Percentiles rank a stretch among this genome's conserved stretches.
Evolutionary conservation across 2,888 invertebrate species (phyloP).

Genomic region (Pandemis corylana): DNA sequence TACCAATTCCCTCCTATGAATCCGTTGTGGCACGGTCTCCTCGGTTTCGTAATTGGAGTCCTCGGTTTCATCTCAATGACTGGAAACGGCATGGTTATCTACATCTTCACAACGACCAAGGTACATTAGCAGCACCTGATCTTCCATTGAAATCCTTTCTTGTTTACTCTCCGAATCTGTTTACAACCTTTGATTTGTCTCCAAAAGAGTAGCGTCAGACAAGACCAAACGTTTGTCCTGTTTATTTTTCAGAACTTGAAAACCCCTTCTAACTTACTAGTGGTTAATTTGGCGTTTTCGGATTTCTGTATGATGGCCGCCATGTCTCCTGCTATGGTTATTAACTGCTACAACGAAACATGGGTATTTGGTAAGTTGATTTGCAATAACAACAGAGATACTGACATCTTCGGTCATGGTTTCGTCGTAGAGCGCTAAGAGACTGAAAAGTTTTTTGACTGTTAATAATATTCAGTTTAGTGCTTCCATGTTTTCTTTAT

Average conservation of each 20-base stretch:
- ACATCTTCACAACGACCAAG: slow-evolving; percentile 87
- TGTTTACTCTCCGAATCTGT: too few species aligned
- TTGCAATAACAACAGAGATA: background rate
- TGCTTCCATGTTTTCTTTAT: too few species aligned
- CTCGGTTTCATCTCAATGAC: slow-evolving; percentile 86
- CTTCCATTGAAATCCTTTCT: too few species aligned
- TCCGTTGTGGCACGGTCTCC: slow-evolving; percentile 89
- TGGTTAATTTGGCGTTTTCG: slow-evolving; percentile 92
- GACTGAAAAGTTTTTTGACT: too few species aligned
- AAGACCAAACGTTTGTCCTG: background rate
- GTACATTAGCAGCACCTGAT: slow-evolving; percentile 37
- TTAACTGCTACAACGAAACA: slow-evolving; percentile 89
- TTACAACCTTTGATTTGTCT: too few species aligned
- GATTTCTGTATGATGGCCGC: slow-evolving; percentile 91
- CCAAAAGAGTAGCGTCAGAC: too few species aligned
- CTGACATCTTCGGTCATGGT: too few species aligned
- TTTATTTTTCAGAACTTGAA: slow-evolving; percentile 75
- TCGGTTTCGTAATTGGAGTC: slow-evolving; percentile 88
- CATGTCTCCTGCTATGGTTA: slow-evolving; percentile 89
- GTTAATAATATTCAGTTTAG: too few species aligned
- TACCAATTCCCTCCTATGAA: slow-evolving; percentile 92
- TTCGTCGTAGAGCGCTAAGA: too few species aligned
- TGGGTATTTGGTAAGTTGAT: slow-evolving; percentile 78
- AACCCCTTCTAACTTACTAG: slow-evolving; percentile 92
- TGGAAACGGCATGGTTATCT: slow-evolving; percentile 87